Base-by-base conservation (phyloP, 2,888 invertebrate species). In the Apotomis capreana region DNA sequence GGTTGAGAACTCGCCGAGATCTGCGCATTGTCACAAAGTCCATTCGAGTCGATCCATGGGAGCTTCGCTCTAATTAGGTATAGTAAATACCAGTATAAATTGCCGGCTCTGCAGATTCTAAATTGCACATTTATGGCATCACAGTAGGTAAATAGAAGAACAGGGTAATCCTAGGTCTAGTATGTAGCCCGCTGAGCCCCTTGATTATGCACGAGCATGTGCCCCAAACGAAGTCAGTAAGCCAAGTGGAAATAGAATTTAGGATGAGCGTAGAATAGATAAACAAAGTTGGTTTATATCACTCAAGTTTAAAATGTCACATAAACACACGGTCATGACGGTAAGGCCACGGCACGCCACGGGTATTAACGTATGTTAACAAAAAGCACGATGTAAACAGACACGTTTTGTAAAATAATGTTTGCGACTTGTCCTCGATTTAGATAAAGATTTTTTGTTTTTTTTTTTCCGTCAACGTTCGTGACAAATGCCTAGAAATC, bases 201-300 rank as follows among this genome's bases (percentile, higher is more conserved):
- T 70, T 60, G 54, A 65, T 70, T 70, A 67, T 70, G 65, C 70
- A 70, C 59, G 60, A 70, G 70, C 70, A 70, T 64, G 70, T 65
- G 54, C 49, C 51, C 54, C 65, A 60, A 69, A 70, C 60, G 49
- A 70, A 70, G 71, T 57, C 67, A 71, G 55, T 71, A 62, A 71
- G 71, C 51, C 67, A 71, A 68, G 51, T 61, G 67, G 61, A 62
- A 62, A 71, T 68, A 71, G 67, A 68, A 68, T 71, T 71, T 71
- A 10, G 51, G 57, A 67, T 55, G 61, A 67, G 61, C 60, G 46
- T 4, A n/a, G 51, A n/a, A 55, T 67, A 26, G 26, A 26, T 26
- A 68, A 61, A 57, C 57, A 36, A 61, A 67, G 60, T 15, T 15
- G 40, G 49, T 55, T 51, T 52, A 54, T 54, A 51, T 62, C n/a